phyloP scores from a whole-genome alignment of 2,888 invertebrate species.

The Eucriotettix oculatus region DNA sequence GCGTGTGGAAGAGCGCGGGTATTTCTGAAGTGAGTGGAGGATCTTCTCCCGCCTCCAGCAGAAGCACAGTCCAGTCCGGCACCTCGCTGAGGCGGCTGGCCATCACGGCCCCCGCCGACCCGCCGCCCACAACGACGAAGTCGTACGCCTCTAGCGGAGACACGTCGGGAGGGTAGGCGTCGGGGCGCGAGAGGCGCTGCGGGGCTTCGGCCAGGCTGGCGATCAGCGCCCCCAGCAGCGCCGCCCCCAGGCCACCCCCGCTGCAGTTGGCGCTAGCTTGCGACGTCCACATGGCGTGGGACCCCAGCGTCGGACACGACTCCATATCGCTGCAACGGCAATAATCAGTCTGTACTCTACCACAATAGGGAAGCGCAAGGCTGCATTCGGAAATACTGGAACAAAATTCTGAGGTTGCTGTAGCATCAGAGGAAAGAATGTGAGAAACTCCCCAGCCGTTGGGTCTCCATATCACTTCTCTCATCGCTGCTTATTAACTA shows the following conservation, averaged over 20 bases:
- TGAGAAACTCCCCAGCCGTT: no score
- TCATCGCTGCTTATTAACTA: no score
- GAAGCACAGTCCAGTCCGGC: constrained; percentile 4
- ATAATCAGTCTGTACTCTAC: no score
- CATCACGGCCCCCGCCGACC: constrained; percentile 36
- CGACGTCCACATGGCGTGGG: neutral
- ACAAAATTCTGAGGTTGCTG: no score
- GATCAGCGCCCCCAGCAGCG: neutral
- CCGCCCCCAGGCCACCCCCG: neutral
- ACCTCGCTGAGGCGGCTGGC: constrained; percentile 31
- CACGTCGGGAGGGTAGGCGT: constrained; percentile 5
- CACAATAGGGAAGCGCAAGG: no score
- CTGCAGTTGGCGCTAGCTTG: neutral
- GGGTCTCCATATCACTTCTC: no score
- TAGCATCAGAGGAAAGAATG: no score
- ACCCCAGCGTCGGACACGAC: neutral
- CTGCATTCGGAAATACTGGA: no score
- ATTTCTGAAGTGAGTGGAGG: constrained; percentile 20
- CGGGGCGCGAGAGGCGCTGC: constrained; percentile 14
- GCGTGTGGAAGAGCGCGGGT: constrained; percentile 23
- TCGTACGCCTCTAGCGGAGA: neutral
- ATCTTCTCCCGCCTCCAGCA: constrained; percentile 12
- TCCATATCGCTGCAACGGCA: neutral
- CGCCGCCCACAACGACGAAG: constrained; percentile 22
- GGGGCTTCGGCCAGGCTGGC: neutral